A percentile compares a stretch with the other conserved stretches of the same genome.
phyloP scores from a whole-genome alignment of 2,888 invertebrate genomes.

The Sarcophaga rosellei region DNA sequence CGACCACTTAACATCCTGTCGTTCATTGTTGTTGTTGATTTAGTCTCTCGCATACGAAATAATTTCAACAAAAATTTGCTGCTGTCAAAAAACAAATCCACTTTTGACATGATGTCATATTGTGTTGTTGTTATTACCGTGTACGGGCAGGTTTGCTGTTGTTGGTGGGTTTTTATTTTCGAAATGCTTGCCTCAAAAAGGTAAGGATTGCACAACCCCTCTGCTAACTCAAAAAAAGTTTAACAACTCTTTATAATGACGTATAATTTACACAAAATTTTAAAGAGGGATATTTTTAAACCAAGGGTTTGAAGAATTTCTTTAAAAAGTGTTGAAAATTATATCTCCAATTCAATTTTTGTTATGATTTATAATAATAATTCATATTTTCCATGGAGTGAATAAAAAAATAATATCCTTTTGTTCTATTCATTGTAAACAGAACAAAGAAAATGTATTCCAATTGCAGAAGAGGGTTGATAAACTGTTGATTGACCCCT shows the following conservation, averaged over 20 bases:
- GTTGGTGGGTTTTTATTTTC: neutral
- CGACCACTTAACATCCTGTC: slow-evolving; percentile 60
- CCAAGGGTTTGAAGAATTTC: neutral
- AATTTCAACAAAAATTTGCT: neutral
- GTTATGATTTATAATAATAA: too few relatives aligned
- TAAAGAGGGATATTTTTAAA: slow-evolving; percentile 14
- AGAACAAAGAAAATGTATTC: too few relatives aligned
- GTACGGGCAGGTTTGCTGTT: too few relatives aligned
- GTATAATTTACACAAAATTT: slow-evolving; percentile 58
- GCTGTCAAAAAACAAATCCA: neutral
- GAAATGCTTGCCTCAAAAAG: neutral
- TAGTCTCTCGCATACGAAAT: neutral
- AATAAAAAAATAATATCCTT: too few relatives aligned
- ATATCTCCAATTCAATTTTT: neutral
- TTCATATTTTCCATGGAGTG: too few relatives aligned
- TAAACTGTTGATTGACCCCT: too few relatives aligned
- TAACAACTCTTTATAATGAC: slow-evolving; percentile 60
- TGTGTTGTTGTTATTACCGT: slow-evolving; percentile 14
- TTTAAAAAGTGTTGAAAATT: neutral
- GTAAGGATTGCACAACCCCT: neutral
- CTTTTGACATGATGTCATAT: slow-evolving; percentile 44
- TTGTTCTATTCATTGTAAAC: too few relatives aligned
- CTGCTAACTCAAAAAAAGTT: neutral
- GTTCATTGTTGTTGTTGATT: slow-evolving; percentile 24
- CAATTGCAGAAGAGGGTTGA: too few relatives aligned